Conservation (phyloP, 2,797 vertebrate genomes). For the Sebastes diaconus region DNA sequence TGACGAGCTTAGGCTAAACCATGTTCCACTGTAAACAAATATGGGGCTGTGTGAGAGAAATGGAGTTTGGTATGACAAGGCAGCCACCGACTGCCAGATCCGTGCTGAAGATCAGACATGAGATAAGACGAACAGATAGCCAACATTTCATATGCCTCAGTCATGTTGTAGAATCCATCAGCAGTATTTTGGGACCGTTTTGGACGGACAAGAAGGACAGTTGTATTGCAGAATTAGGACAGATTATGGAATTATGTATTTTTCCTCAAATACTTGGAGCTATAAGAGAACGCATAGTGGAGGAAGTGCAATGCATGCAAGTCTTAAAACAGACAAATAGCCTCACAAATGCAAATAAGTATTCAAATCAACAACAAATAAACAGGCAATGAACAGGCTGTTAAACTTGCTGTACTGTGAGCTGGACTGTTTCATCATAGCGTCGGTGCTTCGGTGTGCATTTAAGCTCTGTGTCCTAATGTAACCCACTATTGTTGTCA, state of each 20-base stretch:
- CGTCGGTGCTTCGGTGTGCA: not conserved
- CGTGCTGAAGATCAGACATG: constrained; percentile 53
- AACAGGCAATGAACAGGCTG: constrained; percentile 31
- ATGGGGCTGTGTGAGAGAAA: constrained; percentile 49
- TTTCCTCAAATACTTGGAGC: constrained; percentile 54
- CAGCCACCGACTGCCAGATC: constrained; percentile 52
- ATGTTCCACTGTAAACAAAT: constrained; percentile 69
- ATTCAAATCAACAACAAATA: constrained; percentile 63
- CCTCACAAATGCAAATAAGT: constrained; percentile 56
- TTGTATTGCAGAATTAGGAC: constrained; percentile 64
- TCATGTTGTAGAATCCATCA: constrained; percentile 68
- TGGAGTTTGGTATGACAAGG: constrained; percentile 50
- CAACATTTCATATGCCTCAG: constrained; percentile 72
- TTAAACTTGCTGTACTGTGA: constrained; percentile 9
- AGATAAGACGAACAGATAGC: constrained; percentile 55
- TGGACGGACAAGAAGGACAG: constrained; percentile 54
- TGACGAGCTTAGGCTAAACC: constrained; percentile 74
- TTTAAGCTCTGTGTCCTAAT: constrained; percentile 25
- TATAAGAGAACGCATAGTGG: constrained; percentile 44
- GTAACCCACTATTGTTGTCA: constrained; percentile 16
- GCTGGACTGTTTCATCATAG: constrained; percentile 23
- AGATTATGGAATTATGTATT: constrained; percentile 67
- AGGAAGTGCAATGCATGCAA: constrained; percentile 40
- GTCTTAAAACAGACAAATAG: constrained; percentile 54
- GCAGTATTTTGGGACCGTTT: constrained; percentile 62